phyloP scores from a whole-genome alignment of 2,113 vertebrate genomes.

The Ellobius talpinus region DNA sequence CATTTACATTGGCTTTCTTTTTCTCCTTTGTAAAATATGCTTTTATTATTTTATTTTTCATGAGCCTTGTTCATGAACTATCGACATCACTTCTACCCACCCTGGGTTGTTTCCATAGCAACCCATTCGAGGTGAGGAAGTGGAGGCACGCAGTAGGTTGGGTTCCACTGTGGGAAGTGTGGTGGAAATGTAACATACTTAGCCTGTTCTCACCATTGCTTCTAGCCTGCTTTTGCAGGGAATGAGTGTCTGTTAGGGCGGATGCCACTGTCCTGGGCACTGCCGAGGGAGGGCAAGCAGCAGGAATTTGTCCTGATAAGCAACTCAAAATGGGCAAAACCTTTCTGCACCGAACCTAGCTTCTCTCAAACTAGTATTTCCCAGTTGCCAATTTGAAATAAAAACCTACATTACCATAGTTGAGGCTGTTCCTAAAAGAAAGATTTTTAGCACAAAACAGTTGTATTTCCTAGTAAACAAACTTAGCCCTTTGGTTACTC shows the following conservation, averaged over 20 bases:
- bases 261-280: background rate
- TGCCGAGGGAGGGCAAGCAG: background rate
- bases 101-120: background rate
- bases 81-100: background rate
- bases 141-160: background rate
- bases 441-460: conserved; percentile 29
- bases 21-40: background rate
- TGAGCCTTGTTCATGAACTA: background rate
- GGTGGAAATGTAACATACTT: background rate
- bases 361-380: conserved; percentile 41
- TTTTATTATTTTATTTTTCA: background rate
- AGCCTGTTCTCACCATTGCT: background rate
- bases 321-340: conserved; percentile 36
- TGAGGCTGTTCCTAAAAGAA: conserved; percentile 34
- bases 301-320: background rate
- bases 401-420: background rate
- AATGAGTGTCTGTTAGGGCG: background rate
- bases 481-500: background rate
- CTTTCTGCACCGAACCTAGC: background rate
- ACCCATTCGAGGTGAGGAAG: background rate
- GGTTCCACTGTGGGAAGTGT: background rate
- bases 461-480: conserved; percentile 33
- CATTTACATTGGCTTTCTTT: background rate
- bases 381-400: background rate
- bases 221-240: background rate